Percentiles rank a stretch among this genome's conserved stretches.
phyloP scores from a whole-genome alignment of 2,888 invertebrate genomes.

The Nipponacmea schrenckii region DNA sequence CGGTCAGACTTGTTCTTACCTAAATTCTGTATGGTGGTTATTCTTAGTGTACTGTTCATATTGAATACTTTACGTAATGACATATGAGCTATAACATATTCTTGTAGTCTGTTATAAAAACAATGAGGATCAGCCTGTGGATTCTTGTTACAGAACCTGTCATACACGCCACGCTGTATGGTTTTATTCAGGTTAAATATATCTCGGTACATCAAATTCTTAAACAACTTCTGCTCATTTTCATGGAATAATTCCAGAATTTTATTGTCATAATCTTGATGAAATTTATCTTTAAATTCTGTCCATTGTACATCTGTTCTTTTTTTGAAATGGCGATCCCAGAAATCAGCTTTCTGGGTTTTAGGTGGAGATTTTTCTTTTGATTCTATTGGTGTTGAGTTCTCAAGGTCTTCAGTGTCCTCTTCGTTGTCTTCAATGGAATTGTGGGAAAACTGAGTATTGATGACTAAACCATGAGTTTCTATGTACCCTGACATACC shows the following conservation, averaged over 20 bases:
- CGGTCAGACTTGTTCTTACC: too few species aligned
- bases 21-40: constrained; percentile 56
- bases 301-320: constrained; percentile 42
- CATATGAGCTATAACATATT: constrained; percentile 55
- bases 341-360: constrained; percentile 41
- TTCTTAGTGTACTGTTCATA: constrained; percentile 54
- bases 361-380: constrained; percentile 10
- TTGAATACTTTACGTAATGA: constrained; percentile 56
- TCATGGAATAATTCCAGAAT: constrained; percentile 38
- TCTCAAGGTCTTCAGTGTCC: constrained; percentile 11
- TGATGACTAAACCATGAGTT: constrained; percentile 37
- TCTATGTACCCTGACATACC: neutral
- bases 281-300: constrained; percentile 47
- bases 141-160: constrained; percentile 42
- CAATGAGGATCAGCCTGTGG: constrained; percentile 36
- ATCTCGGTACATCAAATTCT: constrained; percentile 52
- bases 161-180: constrained; percentile 34
- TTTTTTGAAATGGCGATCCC: constrained; percentile 50
- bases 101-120: constrained; percentile 52
- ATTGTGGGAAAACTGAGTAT: constrained; percentile 21
- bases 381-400: neutral
- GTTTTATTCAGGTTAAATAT: constrained; percentile 42
- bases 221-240: constrained; percentile 40
- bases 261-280: constrained; percentile 48
- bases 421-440: constrained; percentile 1